Evolutionary conservation across 2,888 invertebrate genomes (phyloP), one percentile per base, ranked within the genome.

Genomic region (Timandra comae): DNA sequence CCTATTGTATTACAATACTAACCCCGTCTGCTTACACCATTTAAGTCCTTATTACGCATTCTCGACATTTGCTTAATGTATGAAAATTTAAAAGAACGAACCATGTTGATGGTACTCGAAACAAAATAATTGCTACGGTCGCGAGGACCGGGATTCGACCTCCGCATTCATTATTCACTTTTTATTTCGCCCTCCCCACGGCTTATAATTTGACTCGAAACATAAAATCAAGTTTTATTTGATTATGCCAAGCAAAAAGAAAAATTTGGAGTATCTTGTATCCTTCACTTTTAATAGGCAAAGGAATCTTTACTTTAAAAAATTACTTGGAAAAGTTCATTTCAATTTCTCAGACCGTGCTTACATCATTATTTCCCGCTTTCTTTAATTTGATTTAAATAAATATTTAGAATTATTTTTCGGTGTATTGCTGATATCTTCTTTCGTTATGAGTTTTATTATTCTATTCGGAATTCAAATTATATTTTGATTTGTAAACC

Each of bases 201-300:
- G 76, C 79, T 82, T 84, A 81, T 82, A 82, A 85, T 84, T 82
- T 84, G 81, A 81, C 78, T 82, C 65, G 75, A 79, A 84, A 82
- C 81, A 82, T 82, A 82, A 82, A 84, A 84, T 84, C 81, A 81
- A 81, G 81, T 84, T 84, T 80, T 80, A 82, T 82, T 82, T 81
- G 76, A 82, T 84, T 81, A 78, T 69, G 62, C 72, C 72, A 63
- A 70, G 64, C 68, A 72, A 74, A 72, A 71, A 67, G 66, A 73
- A 74, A 68, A 74, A 65, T 58, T 60, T 56, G 45, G 62, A 70
- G 75, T 68, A 69, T 72, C 66, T 77, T 68, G 63, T 72, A 71
- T 73, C 67, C 67, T 71, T 73, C 69, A 76, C 65, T 70, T 73
- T 70, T 70, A 75, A 77, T 66, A 68, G 64, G 67, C 57, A 66